phyloP scores from a whole-genome alignment of 2,888 invertebrate genomes.

The Omphaloscelis lunosa region DNA sequence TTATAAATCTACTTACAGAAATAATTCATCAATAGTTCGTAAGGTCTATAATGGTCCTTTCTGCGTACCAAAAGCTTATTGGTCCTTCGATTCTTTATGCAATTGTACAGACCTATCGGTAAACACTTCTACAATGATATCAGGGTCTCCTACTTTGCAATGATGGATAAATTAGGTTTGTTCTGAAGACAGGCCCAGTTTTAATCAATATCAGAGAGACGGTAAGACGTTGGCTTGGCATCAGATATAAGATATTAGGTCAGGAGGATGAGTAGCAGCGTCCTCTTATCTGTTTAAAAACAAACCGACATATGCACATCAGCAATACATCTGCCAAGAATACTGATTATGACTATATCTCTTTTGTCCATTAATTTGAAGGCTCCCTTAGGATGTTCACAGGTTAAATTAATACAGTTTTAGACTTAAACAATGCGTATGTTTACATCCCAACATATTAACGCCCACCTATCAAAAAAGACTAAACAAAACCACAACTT shows the following conservation, averaged over 20 bases:
- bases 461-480: conserved; percentile 22
- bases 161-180: not conserved
- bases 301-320: no score
- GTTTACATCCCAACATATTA: conserved; percentile 33
- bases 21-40: not conserved
- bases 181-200: not conserved
- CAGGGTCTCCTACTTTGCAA: no score
- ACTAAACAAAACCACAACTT: conserved; percentile 39
- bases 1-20: no score
- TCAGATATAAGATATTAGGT: not conserved
- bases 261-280: not conserved
- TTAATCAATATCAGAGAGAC: not conserved
- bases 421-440: conserved; percentile 20
- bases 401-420: not conserved
- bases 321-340: not conserved
- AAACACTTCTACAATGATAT: not conserved
- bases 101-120: not conserved
- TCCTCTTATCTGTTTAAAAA: not conserved
- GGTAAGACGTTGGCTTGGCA: not conserved
- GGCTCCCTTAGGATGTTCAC: not conserved
- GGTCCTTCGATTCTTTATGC: not conserved
- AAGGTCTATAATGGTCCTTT: not conserved
- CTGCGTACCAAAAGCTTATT: not conserved
- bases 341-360: not conserved
- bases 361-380: not conserved